Percentiles rank a stretch among this genome's conserved stretches.
These are phyloP conservation scores for Luffia ferchaultella DNA, from an alignment of 2,888 invertebrate genomes.

Conservation along the genomic window DNA sequence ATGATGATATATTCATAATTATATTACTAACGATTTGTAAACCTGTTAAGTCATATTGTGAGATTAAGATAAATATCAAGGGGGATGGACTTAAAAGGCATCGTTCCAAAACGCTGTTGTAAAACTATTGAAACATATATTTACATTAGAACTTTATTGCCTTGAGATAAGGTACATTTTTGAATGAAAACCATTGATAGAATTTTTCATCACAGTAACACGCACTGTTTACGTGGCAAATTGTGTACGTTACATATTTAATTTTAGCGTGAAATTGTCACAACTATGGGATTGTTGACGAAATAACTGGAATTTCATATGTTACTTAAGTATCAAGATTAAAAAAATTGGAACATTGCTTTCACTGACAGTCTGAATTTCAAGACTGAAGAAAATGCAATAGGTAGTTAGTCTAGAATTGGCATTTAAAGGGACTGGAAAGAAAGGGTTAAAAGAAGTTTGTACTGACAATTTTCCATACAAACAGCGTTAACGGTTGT, in stretches of 20 bases:
- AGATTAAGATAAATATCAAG: constrained; percentile 18
- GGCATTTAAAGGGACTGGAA: too few species aligned
- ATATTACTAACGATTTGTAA: neutral
- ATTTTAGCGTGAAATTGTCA: neutral
- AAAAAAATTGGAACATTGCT: too few species aligned
- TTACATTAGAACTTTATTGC: constrained; percentile 16
- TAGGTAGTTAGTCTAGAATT: too few species aligned
- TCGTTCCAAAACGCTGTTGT: constrained; percentile 23
- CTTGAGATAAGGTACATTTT: constrained; percentile 15
- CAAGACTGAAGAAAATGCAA: too few species aligned
- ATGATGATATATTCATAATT: too few species aligned
- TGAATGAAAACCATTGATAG: constrained; percentile 7
- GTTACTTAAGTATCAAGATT: too few species aligned
- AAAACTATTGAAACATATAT: constrained; percentile 8
- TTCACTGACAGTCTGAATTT: too few species aligned
- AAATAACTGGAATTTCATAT: neutral
- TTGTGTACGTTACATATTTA: constrained; percentile 40
- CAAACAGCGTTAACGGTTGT: too few species aligned
- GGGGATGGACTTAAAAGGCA: constrained; percentile 20
- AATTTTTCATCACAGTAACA: constrained; percentile 26
- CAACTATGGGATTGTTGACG: neutral
- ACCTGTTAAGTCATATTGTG: constrained; percentile 22
- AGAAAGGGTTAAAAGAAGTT: too few species aligned
- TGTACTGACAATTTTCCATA: too few species aligned
- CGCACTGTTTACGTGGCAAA: constrained; percentile 49